Evolutionary conservation across 1,140 invertebrate genomes (phyloP).

Genomic region (Papilio helenus): DNA sequence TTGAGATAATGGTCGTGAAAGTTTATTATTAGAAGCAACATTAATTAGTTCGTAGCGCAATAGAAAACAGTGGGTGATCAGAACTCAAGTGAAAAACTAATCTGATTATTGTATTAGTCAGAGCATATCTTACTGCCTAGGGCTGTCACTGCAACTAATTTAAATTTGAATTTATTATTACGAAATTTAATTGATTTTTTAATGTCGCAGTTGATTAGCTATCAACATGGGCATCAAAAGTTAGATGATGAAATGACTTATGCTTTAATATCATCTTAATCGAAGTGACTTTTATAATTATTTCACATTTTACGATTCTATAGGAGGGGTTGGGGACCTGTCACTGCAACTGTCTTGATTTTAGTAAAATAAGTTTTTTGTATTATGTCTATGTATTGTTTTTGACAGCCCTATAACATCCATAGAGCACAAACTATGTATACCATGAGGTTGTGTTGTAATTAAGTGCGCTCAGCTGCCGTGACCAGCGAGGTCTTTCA

Average conservation of each 20-base stretch:
- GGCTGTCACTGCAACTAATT: slow-evolving; percentile 24
- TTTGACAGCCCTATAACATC: slow-evolving; percentile 21
- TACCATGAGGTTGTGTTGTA: slow-evolving; percentile 49
- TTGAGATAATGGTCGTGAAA: slow-evolving; percentile 18
- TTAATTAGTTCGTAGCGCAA: slow-evolving; percentile 19
- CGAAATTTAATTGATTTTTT: no score
- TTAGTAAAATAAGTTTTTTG: no score
- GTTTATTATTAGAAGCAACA: slow-evolving; percentile 23
- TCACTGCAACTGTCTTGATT: no score
- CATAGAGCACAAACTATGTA: slow-evolving; percentile 52
- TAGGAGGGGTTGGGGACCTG: no score
- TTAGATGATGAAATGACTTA: no score
- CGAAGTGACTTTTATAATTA: no score
- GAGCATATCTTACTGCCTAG: slow-evolving; percentile 4
- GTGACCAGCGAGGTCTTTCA: slow-evolving; percentile 60
- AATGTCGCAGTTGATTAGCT: no score
- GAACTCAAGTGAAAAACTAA: slow-evolving; percentile 23
- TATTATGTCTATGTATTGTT: no score
- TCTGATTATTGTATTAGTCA: slow-evolving; percentile 33
- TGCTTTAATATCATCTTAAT: no score
- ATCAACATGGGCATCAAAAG: no score
- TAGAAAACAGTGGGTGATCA: slow-evolving; percentile 10
- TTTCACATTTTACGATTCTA: no score
- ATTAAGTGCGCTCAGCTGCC: slow-evolving; percentile 60
- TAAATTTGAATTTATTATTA: slow-evolving; percentile 42